Conservation (phyloP, 2,113 vertebrate genomes). For the Sisor rabdophorus region DNA sequence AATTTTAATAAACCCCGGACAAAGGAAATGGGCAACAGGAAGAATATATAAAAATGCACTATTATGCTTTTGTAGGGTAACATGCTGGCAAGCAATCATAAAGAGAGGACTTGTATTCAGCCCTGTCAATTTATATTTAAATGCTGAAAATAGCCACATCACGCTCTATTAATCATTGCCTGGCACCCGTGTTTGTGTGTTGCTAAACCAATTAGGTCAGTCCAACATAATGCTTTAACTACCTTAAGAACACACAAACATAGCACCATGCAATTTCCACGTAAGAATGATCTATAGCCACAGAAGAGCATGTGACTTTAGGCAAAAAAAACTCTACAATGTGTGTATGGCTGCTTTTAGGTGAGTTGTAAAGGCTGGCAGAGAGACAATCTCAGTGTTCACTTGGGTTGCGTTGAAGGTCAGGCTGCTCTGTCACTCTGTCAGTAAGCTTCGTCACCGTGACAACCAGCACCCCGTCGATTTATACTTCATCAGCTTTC, state of each 20-base stretch:
- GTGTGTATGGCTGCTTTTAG: constrained; percentile 13
- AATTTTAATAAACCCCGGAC: constrained; percentile 69
- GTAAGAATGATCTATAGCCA: background rate
- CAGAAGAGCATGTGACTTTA: constrained; percentile 54
- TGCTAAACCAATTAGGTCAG: constrained; percentile 23
- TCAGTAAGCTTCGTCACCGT: constrained; percentile 60
- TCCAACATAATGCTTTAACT: background rate
- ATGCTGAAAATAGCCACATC: constrained; percentile 44
- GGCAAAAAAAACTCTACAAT: constrained; percentile 50
- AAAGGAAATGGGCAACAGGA: constrained; percentile 64
- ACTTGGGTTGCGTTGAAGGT: constrained; percentile 57
- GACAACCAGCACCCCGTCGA: constrained; percentile 62
- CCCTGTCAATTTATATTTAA: constrained; percentile 57
- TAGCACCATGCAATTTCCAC: background rate
- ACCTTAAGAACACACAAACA: background rate
- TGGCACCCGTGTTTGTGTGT: constrained; percentile 46
- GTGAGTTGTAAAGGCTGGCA: constrained; percentile 29
- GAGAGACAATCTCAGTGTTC: constrained; percentile 21
- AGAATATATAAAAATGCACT: constrained; percentile 63
- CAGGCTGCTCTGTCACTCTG: constrained; percentile 62
- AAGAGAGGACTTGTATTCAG: constrained; percentile 55
- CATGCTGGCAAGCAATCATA: constrained; percentile 68
- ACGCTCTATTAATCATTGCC: constrained; percentile 56
- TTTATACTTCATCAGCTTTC: constrained; percentile 64
- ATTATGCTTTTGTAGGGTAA: constrained; percentile 58